Conservation (phyloP, 2,888 invertebrate species). For the Dascillus cervinus region DNA sequence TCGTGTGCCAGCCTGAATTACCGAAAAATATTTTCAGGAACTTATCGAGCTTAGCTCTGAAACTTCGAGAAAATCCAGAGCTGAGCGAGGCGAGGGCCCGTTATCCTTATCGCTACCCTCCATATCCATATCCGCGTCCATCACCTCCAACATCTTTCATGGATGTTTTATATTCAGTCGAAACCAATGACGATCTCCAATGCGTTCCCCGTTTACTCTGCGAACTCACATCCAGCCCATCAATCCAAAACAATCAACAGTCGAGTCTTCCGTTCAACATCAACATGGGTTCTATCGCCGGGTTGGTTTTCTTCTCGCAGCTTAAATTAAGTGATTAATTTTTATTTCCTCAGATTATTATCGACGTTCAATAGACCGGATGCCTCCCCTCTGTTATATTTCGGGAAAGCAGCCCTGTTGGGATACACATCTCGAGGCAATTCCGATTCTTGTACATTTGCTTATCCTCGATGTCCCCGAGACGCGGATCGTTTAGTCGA, state of each 20-base stretch:
- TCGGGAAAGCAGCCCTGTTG: constrained; percentile 67
- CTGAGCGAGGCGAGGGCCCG: constrained; percentile 4
- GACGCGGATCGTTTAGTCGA: constrained; percentile 64
- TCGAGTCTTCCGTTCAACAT: constrained; percentile 35
- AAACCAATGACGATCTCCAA: constrained; percentile 66
- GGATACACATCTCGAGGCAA: constrained; percentile 63
- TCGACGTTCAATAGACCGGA: constrained; percentile 48
- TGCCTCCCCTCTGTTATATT: constrained; percentile 60
- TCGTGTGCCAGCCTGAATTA: no score
- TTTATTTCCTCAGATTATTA: constrained; percentile 56
- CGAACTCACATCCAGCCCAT: constrained; percentile 60
- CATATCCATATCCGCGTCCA: not conserved
- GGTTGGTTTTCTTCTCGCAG: constrained; percentile 47
- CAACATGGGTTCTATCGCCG: constrained; percentile 49
- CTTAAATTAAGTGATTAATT: constrained; percentile 6
- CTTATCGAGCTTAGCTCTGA: constrained; percentile 6
- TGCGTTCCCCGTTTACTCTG: constrained; percentile 75
- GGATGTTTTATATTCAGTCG: constrained; percentile 52
- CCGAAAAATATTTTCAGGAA: no score
- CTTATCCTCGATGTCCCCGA: constrained; percentile 67
- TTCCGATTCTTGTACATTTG: constrained; percentile 49
- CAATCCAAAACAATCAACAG: constrained; percentile 33
- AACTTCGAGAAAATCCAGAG: no score
- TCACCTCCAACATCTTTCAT: constrained; percentile 27
- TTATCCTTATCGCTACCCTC: not conserved